Evolutionary conservation across 1,140 invertebrate genomes (phyloP).

Genomic region (Dendroctonus valens): DNA sequence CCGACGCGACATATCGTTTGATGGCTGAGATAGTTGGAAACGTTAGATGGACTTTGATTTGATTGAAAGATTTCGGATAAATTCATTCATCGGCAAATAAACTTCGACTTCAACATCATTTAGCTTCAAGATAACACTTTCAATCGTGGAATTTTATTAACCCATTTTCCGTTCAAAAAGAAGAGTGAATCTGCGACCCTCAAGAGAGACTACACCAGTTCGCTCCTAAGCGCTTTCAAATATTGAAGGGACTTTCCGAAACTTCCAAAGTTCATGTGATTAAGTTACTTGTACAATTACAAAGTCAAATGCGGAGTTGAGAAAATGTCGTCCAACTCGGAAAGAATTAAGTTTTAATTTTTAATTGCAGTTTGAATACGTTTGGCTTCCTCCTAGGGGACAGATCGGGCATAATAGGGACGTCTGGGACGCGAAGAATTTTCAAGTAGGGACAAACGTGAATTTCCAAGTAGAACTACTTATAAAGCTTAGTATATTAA

Average conservation of each 20-base stretch:
- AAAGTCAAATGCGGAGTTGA: constrained; percentile 39
- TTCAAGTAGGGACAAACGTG: constrained; percentile 32
- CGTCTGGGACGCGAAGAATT: constrained; percentile 31
- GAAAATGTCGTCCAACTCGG: constrained; percentile 35
- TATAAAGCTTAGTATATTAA: not conserved
- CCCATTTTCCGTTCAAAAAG: too few relatives aligned
- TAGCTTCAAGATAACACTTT: too few relatives aligned
- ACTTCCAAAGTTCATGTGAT: constrained; percentile 33
- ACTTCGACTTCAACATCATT: too few relatives aligned
- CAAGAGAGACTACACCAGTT: not conserved
- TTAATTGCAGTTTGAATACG: constrained; percentile 39
- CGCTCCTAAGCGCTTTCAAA: constrained; percentile 24
- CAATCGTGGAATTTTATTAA: too few relatives aligned
- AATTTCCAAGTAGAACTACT: constrained; percentile 27
- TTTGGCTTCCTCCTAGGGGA: constrained; percentile 29
- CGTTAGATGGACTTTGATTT: too few relatives aligned
- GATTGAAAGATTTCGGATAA: too few relatives aligned
- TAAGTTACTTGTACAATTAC: constrained; percentile 37
- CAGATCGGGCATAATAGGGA: constrained; percentile 32
- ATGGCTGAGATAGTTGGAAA: too few relatives aligned
- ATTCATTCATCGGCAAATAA: too few relatives aligned
- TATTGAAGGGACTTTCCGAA: constrained; percentile 19
- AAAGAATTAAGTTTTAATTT: constrained; percentile 42
- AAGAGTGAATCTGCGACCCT: too few relatives aligned
- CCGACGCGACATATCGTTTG: not conserved